Evolutionary conservation across 2,797 vertebrate species (phyloP).

Genomic region (Decapterus maruadsi): DNA sequence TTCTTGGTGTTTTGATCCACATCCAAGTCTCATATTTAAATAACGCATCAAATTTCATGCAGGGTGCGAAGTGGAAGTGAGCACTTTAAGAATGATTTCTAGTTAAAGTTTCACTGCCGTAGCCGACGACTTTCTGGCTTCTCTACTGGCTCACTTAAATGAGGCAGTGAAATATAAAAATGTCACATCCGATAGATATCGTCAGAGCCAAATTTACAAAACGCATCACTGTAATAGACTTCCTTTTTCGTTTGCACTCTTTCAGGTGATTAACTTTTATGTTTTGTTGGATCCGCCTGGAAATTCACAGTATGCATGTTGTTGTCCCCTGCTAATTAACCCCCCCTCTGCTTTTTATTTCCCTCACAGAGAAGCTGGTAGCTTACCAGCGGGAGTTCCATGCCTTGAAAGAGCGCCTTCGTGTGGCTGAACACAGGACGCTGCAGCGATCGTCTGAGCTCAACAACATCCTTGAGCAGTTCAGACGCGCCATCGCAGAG

Average conservation of each 20-base stretch:
- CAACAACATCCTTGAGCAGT: conserved; percentile 95
- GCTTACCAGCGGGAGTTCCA: conserved; percentile 98
- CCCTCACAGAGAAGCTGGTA: conserved; percentile 91
- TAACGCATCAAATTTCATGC: background rate
- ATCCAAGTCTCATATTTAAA: background rate
- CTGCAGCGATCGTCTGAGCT: conserved; percentile 97
- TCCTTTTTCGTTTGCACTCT: no score
- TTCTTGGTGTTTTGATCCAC: background rate
- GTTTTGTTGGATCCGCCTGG: background rate
- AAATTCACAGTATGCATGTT: background rate
- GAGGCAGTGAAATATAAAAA: conserved; percentile 1
- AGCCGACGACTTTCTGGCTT: background rate
- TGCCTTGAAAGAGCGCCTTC: conserved; percentile 96
- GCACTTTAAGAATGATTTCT: background rate
- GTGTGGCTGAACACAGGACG: conserved; percentile 95
- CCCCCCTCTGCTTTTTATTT: background rate
- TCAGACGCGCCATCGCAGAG: conserved; percentile 92
- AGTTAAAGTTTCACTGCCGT: background rate
- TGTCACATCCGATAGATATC: background rate
- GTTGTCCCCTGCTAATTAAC: background rate
- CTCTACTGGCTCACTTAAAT: background rate
- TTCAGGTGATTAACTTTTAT: background rate
- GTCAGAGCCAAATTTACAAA: background rate
- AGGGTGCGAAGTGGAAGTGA: background rate
- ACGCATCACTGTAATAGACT: background rate